phyloP scores from a whole-genome alignment of 1,140 invertebrate species.

The Aleiodes sp. region DNA sequence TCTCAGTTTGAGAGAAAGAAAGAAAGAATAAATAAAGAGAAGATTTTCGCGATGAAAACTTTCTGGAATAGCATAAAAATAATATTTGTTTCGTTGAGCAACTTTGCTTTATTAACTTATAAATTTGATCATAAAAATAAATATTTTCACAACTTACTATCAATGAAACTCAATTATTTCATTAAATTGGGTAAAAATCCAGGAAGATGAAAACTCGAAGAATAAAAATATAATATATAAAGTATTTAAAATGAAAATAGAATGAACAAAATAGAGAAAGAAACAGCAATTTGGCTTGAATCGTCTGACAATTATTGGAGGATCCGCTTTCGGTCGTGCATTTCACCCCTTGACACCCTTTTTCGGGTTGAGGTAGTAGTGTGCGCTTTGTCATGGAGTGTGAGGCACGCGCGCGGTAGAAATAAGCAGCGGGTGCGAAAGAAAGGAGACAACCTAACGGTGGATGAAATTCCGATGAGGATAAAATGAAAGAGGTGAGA shows the following conservation, averaged over 20 bases:
- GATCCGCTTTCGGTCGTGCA: slow-evolving; percentile 13
- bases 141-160: too few species aligned
- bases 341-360: slow-evolving; percentile 41
- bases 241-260: too few species aligned
- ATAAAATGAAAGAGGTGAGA: neutral
- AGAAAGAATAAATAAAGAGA: too few species aligned
- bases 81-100: too few species aligned
- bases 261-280: too few species aligned
- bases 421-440: slow-evolving; percentile 22
- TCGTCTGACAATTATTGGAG: slow-evolving; percentile 38
- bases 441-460: neutral
- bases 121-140: too few species aligned
- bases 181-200: too few species aligned
- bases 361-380: slow-evolving; percentile 21
- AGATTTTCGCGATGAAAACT: neutral
- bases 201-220: too few species aligned
- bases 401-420: slow-evolving; percentile 34
- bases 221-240: too few species aligned
- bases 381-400: slow-evolving; percentile 27
- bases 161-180: too few species aligned
- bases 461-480: slow-evolving; percentile 15
- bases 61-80: too few species aligned
- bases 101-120: too few species aligned
- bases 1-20: neutral
- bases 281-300: neutral